Percentiles rank a stretch among this genome's conserved stretches.
These are phyloP conservation scores for Xenops minutus DNA, from an alignment of 2,797 vertebrate species.

Conservation along the genomic window DNA sequence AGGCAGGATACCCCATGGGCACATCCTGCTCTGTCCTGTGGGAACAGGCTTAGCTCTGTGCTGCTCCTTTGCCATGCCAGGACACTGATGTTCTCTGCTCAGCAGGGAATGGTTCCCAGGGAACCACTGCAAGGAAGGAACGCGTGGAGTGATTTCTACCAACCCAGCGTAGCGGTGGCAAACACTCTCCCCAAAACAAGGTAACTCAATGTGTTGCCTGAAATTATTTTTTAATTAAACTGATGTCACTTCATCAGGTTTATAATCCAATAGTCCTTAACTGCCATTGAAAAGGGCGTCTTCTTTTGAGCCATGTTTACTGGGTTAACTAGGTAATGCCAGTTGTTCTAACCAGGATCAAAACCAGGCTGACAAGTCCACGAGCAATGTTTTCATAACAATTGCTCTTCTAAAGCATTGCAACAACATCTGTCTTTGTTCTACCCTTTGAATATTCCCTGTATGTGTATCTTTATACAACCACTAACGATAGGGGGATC, in stretches of 20 bases:
- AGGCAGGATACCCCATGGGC: not conserved
- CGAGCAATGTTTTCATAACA: not conserved
- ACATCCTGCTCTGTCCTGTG: not conserved
- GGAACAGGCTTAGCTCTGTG: not conserved
- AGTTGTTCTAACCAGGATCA: not conserved
- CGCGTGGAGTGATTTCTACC: not conserved
- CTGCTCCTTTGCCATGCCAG: not conserved
- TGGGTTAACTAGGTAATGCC: not conserved
- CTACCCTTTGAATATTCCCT: not conserved
- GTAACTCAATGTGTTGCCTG: not conserved
- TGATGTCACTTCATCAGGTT: not conserved
- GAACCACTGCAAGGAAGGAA: not conserved
- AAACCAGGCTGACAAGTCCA: not conserved
- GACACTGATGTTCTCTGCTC: not conserved
- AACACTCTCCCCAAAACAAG: not conserved
- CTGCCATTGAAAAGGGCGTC: not conserved
- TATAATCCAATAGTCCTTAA: not conserved
- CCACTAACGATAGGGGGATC: not conserved
- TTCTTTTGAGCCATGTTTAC: not conserved
- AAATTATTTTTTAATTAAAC: not conserved
- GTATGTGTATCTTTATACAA: not conserved
- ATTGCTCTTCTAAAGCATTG: not conserved
- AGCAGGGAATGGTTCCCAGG: not conserved
- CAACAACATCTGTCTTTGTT: not conserved
- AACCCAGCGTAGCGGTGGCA: not conserved